phyloP scores from a whole-genome alignment of 1,140 invertebrate genomes.

The Nautilus pompilius region DNA sequence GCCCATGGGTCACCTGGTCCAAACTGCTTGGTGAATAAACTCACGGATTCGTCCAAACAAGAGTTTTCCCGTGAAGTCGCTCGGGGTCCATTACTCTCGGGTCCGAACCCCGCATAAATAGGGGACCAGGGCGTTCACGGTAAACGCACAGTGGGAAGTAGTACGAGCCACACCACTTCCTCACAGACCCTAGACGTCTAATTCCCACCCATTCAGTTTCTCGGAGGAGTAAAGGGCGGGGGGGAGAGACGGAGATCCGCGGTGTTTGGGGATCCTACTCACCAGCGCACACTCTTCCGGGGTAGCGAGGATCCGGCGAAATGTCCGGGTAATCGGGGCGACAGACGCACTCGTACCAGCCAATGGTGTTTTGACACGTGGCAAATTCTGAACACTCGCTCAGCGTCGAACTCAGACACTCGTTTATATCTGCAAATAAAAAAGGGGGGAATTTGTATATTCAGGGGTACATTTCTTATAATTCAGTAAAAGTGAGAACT shows the following conservation, averaged over 20 bases:
- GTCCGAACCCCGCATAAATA: neutral
- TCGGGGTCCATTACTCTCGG: no score
- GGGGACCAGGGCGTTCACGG: neutral
- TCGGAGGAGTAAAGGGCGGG: neutral
- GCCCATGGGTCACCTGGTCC: no score
- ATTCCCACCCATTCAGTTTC: neutral
- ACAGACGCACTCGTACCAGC: conserved; percentile 24
- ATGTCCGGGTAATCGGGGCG: conserved; percentile 17
- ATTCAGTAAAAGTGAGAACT: neutral
- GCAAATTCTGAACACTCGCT: conserved; percentile 21
- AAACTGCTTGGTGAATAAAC: no score
- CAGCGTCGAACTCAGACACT: conserved; percentile 9
- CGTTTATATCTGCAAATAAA: conserved; percentile 19
- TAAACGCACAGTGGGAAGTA: neutral
- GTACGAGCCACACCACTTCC: neutral
- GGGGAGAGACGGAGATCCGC: neutral
- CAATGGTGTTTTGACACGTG: conserved; percentile 18
- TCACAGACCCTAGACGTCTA: neutral
- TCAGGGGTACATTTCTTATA: neutral
- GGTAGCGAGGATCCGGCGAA: conserved; percentile 3
- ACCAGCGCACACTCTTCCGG: conserved; percentile 24
- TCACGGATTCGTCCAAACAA: no score
- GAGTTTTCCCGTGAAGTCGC: no score
- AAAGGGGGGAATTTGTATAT: neutral
- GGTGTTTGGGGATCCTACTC: neutral